Evolutionary conservation across 2,113 vertebrate genomes (phyloP).

Genomic region (Piprites chloris): DNA sequence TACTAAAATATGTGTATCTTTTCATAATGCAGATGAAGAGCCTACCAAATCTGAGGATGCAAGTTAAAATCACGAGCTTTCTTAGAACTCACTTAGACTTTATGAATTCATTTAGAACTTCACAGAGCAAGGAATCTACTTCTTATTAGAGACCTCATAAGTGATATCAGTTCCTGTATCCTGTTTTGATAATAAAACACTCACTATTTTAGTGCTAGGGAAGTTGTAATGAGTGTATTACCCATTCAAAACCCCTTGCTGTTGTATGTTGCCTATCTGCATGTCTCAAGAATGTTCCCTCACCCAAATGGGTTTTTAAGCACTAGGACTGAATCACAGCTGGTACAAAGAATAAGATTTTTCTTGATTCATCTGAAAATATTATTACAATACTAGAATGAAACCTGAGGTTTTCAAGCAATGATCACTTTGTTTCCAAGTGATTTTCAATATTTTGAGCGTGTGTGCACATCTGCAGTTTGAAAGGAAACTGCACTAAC

Average conservation of each 20-base stretch:
- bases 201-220: not conserved
- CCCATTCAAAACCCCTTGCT: not conserved
- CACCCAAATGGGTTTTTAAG: not conserved
- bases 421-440: not conserved
- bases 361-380: not conserved
- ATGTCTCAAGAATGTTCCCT: not conserved
- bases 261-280: not conserved
- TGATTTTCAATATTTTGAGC: not conserved
- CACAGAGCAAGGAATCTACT: not conserved
- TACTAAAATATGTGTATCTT: not conserved
- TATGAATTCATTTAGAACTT: not conserved
- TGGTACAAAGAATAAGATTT: not conserved
- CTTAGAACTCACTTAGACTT: not conserved
- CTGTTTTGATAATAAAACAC: not conserved
- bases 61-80: not conserved
- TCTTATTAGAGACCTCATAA: not conserved
- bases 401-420: not conserved
- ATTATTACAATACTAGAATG: not conserved
- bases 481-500: not conserved
- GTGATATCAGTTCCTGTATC: not conserved
- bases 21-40: not conserved
- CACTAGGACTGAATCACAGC: not conserved
- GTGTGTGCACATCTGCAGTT: rapidly evolving
- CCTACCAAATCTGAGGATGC: not conserved
- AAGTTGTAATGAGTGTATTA: not conserved